Evolutionary conservation across 2,888 invertebrate genomes (phyloP).

Genomic region (Linyphia triangularis): DNA sequence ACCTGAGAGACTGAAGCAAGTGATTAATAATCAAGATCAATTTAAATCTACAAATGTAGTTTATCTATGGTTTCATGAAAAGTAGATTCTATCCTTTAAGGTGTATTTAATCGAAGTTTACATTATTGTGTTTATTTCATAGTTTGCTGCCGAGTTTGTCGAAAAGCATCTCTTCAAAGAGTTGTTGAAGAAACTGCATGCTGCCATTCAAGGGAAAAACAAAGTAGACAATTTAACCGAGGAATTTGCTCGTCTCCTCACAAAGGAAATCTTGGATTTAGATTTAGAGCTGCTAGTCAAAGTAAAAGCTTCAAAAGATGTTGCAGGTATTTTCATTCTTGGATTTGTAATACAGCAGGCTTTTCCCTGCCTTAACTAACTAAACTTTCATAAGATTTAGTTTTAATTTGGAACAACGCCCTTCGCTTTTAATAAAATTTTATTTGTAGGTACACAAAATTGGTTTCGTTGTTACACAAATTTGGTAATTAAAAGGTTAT

Average conservation of each 20-base stretch:
- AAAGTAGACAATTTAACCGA: conserved; percentile 17
- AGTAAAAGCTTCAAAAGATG: conserved; percentile 87
- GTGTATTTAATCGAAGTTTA: no score
- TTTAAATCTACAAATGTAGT: no score
- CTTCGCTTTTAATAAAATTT: no score
- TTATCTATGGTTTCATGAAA: no score
- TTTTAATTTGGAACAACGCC: no score
- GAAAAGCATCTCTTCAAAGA: conserved; percentile 90
- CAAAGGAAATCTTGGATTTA: conserved; percentile 91
- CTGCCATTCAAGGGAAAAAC: conserved; percentile 1
- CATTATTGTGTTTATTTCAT: conserved; percentile 76
- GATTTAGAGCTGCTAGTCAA: conserved; percentile 90
- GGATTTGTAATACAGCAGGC: not conserved
- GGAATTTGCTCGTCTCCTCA: conserved; percentile 83
- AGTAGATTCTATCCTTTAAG: no score
- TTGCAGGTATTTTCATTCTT: conserved; percentile 81
- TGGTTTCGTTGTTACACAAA: no score
- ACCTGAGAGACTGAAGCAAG: no score
- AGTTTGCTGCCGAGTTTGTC: conserved; percentile 94
- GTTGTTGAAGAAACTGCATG: conserved; percentile 77
- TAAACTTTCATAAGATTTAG: no score
- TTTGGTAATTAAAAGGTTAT: no score
- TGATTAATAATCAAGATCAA: no score
- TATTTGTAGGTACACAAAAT: no score
- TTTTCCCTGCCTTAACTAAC: not conserved